Conservation (phyloP, 2,797 vertebrate species). For the Urocyon cinereoargenteus region DNA sequence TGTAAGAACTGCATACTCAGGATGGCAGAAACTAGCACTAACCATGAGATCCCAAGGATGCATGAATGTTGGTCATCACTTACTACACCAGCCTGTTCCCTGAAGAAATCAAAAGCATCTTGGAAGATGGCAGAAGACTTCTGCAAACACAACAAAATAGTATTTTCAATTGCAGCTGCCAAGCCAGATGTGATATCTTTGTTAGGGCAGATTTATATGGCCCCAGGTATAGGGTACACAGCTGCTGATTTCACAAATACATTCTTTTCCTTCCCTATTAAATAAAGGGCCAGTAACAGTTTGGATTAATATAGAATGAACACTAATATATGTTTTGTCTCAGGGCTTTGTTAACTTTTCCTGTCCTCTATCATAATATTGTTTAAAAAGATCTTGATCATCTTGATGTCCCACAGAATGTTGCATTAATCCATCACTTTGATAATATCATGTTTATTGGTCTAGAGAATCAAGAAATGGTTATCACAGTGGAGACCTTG, state of each 20-base stretch:
- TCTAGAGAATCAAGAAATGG: background rate
- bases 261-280: slow-evolving; percentile 5
- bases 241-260: background rate
- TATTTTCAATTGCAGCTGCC: background rate
- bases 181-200: background rate
- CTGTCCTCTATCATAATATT: background rate
- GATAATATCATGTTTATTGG: background rate
- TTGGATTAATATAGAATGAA: background rate
- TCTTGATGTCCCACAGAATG: background rate
- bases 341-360: background rate
- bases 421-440: background rate
- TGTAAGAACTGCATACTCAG: background rate
- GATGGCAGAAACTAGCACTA: background rate
- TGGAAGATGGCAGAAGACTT: background rate
- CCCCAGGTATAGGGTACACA: background rate
- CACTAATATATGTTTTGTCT: background rate
- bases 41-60: background rate
- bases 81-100: background rate
- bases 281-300: background rate
- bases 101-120: background rate
- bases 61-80: background rate
- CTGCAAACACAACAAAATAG: background rate
- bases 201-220: background rate
- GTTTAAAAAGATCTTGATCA: background rate
- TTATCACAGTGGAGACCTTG: background rate